phyloP scores from a whole-genome alignment of 2,797 vertebrate species.

The Rhinatrema bivittatum region DNA sequence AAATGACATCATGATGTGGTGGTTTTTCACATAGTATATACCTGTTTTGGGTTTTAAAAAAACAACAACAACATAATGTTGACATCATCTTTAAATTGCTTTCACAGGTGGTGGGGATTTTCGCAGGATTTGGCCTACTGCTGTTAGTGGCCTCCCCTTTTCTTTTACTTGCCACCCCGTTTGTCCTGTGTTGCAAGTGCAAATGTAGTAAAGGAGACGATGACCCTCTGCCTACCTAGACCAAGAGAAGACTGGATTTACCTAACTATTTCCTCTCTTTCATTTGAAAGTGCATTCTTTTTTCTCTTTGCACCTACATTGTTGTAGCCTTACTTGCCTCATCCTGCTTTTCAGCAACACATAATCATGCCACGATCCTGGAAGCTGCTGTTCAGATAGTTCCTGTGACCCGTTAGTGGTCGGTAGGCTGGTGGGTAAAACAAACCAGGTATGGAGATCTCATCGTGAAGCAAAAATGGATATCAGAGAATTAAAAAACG shows the following conservation, averaged over 20 bases:
- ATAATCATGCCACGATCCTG: slow-evolving; percentile 27
- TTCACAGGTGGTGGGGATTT: slow-evolving; percentile 91
- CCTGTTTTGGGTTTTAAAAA: no score
- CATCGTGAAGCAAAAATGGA: background rate
- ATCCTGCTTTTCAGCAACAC: slow-evolving; percentile 36
- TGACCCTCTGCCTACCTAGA: slow-evolving; percentile 88
- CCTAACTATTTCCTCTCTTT: no score
- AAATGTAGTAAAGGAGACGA: slow-evolving; percentile 97
- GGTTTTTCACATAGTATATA: no score
- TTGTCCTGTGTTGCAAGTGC: slow-evolving; percentile 96
- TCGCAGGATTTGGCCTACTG: slow-evolving; percentile 92
- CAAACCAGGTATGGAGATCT: slow-evolving; percentile 14
- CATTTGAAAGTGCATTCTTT: no score
- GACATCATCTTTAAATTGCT: no score
- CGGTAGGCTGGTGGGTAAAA: slow-evolving; percentile 3
- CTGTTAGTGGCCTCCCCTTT: slow-evolving; percentile 94
- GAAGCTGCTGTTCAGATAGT: slow-evolving; percentile 17
- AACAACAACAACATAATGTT: no score
- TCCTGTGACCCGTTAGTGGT: slow-evolving; percentile 3
- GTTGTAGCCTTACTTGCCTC: slow-evolving; percentile 50
- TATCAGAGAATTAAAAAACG: background rate
- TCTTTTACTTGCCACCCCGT: slow-evolving; percentile 90
- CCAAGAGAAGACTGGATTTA: background rate
- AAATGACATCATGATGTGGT: no score
- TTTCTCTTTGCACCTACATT: slow-evolving; percentile 55